Evolutionary conservation across 2,113 vertebrate species (phyloP).

Genomic region (Vimba vimba): DNA sequence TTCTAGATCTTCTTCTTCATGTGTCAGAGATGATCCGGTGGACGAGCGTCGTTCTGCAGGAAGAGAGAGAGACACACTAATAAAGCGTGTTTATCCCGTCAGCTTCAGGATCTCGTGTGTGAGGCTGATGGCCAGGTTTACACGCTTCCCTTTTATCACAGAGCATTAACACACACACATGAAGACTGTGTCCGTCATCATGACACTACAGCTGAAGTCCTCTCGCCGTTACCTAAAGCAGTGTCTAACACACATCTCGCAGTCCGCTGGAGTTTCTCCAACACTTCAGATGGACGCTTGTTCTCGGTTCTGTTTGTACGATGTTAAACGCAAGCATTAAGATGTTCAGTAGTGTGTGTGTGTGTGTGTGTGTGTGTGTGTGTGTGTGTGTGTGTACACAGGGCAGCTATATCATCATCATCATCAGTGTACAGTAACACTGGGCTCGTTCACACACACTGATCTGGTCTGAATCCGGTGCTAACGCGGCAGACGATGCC

Average conservation of each 20-base stretch:
- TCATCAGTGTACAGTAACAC: neutral
- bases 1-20: too few species aligned
- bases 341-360: neutral
- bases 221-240: neutral
- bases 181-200: neutral
- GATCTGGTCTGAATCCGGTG: conserved; percentile 18
- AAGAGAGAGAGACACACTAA: neutral
- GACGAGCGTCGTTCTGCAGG: neutral
- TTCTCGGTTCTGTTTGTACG: neutral
- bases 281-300: neutral
- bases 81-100: neutral
- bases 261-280: too few species aligned
- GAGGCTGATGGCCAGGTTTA: neutral
- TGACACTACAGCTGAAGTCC: neutral
- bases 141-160: neutral
- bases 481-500: neutral
- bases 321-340: neutral
- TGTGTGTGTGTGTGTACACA: neutral
- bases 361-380: neutral
- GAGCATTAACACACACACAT: neutral
- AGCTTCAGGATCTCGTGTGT: neutral
- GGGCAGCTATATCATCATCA: neutral
- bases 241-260: neutral
- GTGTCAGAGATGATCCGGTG: neutral
- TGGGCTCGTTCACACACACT: neutral